Base-by-base conservation (phyloP, 2,888 invertebrate genomes). In the Acronicta alni region DNA sequence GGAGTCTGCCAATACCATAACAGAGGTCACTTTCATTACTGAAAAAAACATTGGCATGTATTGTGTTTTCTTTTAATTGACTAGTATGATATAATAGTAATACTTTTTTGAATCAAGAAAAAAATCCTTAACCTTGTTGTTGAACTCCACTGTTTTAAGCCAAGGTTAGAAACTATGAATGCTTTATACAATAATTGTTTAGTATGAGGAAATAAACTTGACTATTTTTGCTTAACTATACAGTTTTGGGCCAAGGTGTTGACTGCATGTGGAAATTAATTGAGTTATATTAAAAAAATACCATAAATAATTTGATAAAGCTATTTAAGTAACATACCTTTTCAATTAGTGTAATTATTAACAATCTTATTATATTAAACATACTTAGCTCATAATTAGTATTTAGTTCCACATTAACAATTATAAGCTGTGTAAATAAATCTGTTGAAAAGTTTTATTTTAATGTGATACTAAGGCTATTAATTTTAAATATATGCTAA, bases 81-180 rank as follows among this genome's bases (percentile, higher is more conserved):
- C 9, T 9, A 1, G 23, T 26, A 26, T 26, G 26, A 9, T 9
- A 26, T 26, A 8, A 30, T 12, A 26, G 9, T 4, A 35, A n/a
- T 35, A 35, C n/a, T 35, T n/a, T n/a, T 32, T 32, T 32, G 4
- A 30, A 30, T 30, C 3, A 12, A 3, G 30, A 30, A 1, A 30
- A 30, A 30, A 26, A 26, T 7, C 23, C 26, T 8, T 7, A 26
- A 32, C 32, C 32, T 32, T 32, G 2, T 12, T 32, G 14, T 4
- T 14, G 1, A 32, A 5, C 32, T 32, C 35, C n/a, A n/a, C 30
- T 12, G 30, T 30, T 10, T 12, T 30, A 30, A 30, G 7, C 35
- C 35, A 35, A 35, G 35, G 35, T 35, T 14, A 35, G n/a, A 35
- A 35, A 35, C n/a, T 35, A 35, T 32, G 32, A 35, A 35, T 35